Evolutionary conservation across 2,113 vertebrate genomes (phyloP).

Genomic region (Lophotis ruficrista): DNA sequence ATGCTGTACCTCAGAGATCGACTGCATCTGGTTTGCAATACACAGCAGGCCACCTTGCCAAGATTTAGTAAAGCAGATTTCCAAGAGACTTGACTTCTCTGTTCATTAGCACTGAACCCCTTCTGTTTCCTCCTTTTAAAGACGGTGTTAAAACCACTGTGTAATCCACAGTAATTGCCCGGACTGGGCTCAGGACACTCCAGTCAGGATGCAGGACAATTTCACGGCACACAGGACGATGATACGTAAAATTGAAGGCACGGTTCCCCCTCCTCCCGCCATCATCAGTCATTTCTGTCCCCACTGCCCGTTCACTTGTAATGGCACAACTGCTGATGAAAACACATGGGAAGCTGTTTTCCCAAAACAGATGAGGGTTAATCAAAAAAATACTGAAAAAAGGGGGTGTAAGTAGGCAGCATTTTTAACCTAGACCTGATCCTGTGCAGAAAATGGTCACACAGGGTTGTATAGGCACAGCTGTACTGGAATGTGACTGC

Average conservation of each 20-base stretch:
- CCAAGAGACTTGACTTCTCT: not conserved
- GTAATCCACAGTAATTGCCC: not conserved
- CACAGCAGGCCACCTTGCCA: not conserved
- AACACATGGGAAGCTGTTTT: not conserved
- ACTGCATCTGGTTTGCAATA: not conserved
- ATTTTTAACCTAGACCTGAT: slow-evolving; percentile 1
- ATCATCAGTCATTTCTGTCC: not conserved
- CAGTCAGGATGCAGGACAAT: not conserved
- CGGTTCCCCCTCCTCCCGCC: rapidly evolving
- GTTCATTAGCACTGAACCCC: not conserved
- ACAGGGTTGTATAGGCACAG: not conserved
- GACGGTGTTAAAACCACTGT: not conserved
- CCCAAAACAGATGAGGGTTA: slow-evolving; percentile 6
- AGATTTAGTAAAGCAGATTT: not conserved
- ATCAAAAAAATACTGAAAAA: not conserved
- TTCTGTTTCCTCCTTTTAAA: not conserved
- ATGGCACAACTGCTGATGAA: not conserved
- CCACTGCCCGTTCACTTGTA: not conserved
- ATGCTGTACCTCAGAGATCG: not conserved
- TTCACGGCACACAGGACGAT: not conserved
- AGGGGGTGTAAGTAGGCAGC: not conserved
- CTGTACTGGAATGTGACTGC: not conserved
- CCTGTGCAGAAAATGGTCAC: not conserved
- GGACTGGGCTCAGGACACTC: not conserved
- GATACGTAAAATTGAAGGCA: not conserved